These are phyloP conservation scores for Hemistola chrysoprasaria DNA, from an alignment of 2,888 invertebrate species.

Conservation along the genomic window DNA sequence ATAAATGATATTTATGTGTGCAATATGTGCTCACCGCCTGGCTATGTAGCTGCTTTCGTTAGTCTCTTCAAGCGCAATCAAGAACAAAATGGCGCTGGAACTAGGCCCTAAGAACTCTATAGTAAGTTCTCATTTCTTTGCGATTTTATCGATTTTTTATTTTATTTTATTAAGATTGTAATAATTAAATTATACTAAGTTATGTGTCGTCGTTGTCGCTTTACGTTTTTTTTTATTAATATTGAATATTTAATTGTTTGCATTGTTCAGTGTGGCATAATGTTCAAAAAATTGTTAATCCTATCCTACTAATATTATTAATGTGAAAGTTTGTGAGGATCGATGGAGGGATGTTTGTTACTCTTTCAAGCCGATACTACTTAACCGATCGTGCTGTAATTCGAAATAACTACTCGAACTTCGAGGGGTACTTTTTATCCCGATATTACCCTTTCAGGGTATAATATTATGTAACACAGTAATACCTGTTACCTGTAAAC, in stretches of 20 bases:
- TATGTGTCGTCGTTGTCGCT: neutral
- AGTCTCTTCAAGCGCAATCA: constrained; percentile 60
- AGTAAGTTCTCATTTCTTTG: constrained; percentile 53
- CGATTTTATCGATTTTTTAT: constrained; percentile 17
- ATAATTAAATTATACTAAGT: neutral
- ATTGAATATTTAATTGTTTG: neutral
- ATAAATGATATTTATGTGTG: constrained; percentile 44
- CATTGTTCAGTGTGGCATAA: constrained; percentile 25
- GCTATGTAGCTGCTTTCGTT: constrained; percentile 66
- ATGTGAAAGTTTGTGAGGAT: no score
- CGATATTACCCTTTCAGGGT: no score
- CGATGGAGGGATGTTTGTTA: no score
- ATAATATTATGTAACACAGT: no score
- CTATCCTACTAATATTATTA: no score
- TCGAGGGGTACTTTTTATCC: no score
- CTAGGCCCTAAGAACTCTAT: constrained; percentile 46
- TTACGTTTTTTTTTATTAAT: no score
- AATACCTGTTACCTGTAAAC: no score
- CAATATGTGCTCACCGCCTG: constrained; percentile 52
- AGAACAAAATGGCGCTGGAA: constrained; percentile 46
- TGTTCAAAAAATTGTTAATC: constrained; percentile 5
- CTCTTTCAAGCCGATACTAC: no score
- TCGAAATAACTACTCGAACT: no score
- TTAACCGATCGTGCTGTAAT: no score
- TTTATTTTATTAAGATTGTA: constrained; percentile 3